Evolutionary conservation across 1,140 invertebrate species (phyloP), one percentile per base, ranked within the genome.

Genomic region (Lepidurus packardi): DNA sequence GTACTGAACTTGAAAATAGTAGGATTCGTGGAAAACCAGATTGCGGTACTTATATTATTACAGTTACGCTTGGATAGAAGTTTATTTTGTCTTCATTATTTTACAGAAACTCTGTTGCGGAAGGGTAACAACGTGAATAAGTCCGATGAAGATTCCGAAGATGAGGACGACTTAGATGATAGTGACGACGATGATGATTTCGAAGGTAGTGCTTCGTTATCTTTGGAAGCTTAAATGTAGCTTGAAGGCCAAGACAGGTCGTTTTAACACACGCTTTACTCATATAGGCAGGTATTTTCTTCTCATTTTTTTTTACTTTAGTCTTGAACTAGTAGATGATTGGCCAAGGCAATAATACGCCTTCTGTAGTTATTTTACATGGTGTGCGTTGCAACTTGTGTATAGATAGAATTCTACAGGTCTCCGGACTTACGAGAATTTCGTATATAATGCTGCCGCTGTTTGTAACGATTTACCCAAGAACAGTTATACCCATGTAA

Each of bases 1-100:
- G 95, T 43, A 92, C 94, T 42, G 94, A 96, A 85, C 90, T 92
- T 82, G 89, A 92, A 78, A 92, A 92, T 82, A 94, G 94, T 77
- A 89, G 93, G 83, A 92, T 91, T 77, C 89, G 90, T 83, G 92
- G 93, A 81, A 93, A 92, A 86, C 92, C 93, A 78, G 90, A 92
- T 84, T 96, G 95, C 85, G 92, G 94, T 95, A 88, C 89, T 88
- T 45, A 11, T 47, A 44, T 43, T 13, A 43, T 24, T 8, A 34
- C 0, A 76, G 53, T 43, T 24, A 5, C 21, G 7, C 24, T 42
- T 76, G 43, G 11, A 24, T n/a, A 25, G 8, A 9, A 9, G 1
- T 41, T 10, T 24, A 24, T 16, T 3, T 47, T 25, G 43, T 44
- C n/a, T 43, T 24, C 47, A 8, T 53, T 47, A 47, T 24, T 11